Conservation (phyloP, 2,888 invertebrate species). For the Phengaris arion region DNA sequence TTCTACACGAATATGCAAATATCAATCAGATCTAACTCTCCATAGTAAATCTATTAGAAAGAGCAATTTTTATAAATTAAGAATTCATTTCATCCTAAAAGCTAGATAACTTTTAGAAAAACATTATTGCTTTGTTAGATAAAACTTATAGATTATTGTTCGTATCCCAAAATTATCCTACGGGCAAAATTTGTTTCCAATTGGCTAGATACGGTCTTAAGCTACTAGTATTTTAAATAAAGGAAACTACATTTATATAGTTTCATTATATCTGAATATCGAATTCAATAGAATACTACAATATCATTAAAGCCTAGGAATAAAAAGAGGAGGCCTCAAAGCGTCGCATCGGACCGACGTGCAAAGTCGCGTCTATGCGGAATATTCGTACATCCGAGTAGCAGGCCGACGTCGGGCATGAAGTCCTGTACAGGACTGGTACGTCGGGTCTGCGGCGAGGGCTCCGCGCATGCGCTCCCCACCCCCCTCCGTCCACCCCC, state of each 20-base stretch:
- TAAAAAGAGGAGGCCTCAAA: background rate
- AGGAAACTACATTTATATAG: background rate
- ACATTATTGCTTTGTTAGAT: too few relatives aligned
- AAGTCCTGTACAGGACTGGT: slow-evolving; percentile 69
- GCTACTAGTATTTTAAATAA: too few relatives aligned
- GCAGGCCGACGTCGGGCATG: slow-evolving; percentile 49
- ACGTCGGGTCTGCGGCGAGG: slow-evolving; percentile 63
- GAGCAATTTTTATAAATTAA: background rate
- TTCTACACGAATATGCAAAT: background rate
- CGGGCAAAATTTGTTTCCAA: too few relatives aligned
- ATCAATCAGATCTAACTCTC: background rate
- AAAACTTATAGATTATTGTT: too few relatives aligned
- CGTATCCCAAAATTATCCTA: too few relatives aligned
- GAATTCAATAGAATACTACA: too few relatives aligned
- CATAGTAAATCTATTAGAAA: background rate
- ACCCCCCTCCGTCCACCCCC: slow-evolving; percentile 52
- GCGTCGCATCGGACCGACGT: background rate
- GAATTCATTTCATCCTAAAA: background rate
- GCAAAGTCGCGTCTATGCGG: background rate
- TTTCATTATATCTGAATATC: background rate
- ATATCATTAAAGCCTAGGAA: background rate
- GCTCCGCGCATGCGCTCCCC: slow-evolving; percentile 67
- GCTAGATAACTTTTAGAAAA: background rate
- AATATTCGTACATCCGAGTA: slow-evolving; percentile 35
- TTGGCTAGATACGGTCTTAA: too few relatives aligned